Percentiles rank a stretch among this genome's conserved stretches.
Conservation (phyloP, 1,140 invertebrate genomes). For the Microplitis mediator region DNA sequence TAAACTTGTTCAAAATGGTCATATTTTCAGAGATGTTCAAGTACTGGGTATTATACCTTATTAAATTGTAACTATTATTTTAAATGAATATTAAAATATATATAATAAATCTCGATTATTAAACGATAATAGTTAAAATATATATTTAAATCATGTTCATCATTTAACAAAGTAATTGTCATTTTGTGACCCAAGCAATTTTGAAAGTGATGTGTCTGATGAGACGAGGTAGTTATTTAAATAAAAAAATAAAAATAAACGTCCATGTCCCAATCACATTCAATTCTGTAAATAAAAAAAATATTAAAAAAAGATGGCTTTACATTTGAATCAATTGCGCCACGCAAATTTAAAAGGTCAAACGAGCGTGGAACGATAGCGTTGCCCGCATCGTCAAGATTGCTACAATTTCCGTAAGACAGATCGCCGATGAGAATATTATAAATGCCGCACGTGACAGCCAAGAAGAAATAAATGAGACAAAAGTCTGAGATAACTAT, state of each 20-base stretch:
- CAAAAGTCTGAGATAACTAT: neutral
- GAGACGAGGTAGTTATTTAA: neutral
- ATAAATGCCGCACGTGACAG: conserved; percentile 29
- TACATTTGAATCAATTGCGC: conserved; percentile 31
- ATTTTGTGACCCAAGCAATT: conserved; percentile 18
- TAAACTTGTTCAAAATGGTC: no score
- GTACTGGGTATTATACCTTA: no score
- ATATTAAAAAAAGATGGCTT: conserved; percentile 16
- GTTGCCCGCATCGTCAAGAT: conserved; percentile 28
- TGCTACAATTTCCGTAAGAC: conserved; percentile 32
- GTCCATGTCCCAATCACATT: conserved; percentile 8
- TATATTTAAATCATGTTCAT: neutral
- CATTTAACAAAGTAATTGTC: conserved; percentile 4
- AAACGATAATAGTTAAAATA: neutral
- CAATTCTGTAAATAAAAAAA: neutral
- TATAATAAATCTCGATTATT: no score
- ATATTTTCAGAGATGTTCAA: no score
- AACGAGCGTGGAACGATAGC: conserved; percentile 31
- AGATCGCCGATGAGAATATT: conserved; percentile 30
- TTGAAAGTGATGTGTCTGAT: neutral
- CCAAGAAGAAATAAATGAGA: neutral
- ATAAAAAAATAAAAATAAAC: neutral
- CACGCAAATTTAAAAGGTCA: conserved; percentile 32
- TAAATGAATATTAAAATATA: no score
- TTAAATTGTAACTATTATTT: no score